Evolutionary conservation across 2,797 vertebrate species (phyloP).

Genomic region (Manis crassicaudata): DNA sequence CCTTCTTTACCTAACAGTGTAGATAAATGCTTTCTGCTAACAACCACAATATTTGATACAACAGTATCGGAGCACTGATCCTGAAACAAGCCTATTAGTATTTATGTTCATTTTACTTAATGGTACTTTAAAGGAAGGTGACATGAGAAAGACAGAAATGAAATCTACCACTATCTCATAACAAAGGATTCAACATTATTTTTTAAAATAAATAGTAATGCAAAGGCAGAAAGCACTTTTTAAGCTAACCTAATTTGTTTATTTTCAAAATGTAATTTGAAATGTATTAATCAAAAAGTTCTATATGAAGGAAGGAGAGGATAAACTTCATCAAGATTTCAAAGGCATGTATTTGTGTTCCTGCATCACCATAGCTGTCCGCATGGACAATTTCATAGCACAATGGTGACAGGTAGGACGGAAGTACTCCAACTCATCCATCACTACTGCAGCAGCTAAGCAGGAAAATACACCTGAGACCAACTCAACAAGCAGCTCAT

Average conservation of each 20-base stretch:
- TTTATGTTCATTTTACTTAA: conserved; percentile 9
- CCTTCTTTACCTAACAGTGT: not conserved
- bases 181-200: not conserved
- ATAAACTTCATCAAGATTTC: conserved; percentile 38
- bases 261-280: conserved; percentile 39
- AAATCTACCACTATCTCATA: not conserved
- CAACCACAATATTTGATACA: not conserved
- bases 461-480: not conserved
- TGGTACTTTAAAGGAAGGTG: not conserved
- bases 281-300: conserved; percentile 32
- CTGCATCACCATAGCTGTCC: not conserved
- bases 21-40: not conserved
- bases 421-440: not conserved
- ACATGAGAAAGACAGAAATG: not conserved
- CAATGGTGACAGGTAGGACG: not conserved
- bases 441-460: not conserved
- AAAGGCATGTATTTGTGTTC: not conserved
- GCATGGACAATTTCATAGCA: accelerated
- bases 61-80: not conserved
- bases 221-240: not conserved
- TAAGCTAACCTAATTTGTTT: not conserved
- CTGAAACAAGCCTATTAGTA: not conserved
- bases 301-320: not conserved
- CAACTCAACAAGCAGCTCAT: not conserved
- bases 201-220: not conserved